phyloP scores from a whole-genome alignment of 2,797 vertebrate genomes.

The Bovichtus diacanthus region DNA sequence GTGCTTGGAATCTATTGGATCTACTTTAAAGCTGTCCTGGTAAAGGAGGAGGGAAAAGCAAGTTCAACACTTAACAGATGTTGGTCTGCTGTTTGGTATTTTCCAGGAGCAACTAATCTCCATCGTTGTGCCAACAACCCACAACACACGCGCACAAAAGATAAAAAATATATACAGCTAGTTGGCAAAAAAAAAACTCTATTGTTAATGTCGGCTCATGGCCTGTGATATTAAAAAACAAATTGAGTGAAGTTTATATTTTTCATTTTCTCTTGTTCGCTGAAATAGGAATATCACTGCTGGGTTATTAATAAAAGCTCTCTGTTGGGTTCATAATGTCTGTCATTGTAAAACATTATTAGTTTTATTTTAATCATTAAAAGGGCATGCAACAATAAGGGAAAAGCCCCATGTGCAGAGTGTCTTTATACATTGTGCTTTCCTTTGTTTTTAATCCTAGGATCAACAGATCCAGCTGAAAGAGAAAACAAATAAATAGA shows the following conservation, averaged over 20 bases:
- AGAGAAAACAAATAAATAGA: slow-evolving; percentile 2
- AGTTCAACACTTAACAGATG: slow-evolving; percentile 68
- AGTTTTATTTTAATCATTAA: slow-evolving; percentile 36
- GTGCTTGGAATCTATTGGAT: slow-evolving; percentile 40
- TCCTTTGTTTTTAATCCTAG: slow-evolving; percentile 26
- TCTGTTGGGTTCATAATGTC: slow-evolving; percentile 16
- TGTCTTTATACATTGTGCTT: slow-evolving; percentile 9
- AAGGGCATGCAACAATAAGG: slow-evolving; percentile 6
- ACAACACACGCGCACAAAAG: neutral
- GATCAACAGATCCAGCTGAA: slow-evolving; percentile 35
- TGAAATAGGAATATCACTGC: slow-evolving; percentile 25
- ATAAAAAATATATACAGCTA: slow-evolving; percentile 38
- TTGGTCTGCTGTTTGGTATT: slow-evolving; percentile 50
- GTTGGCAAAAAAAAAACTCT: slow-evolving; percentile 31
- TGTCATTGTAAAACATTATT: slow-evolving; percentile 28
- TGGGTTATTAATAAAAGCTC: slow-evolving; percentile 40
- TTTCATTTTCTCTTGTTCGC: slow-evolving; percentile 18
- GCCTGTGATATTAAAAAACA: slow-evolving; percentile 50
- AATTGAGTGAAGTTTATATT: slow-evolving; percentile 51
- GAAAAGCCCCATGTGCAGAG: neutral
- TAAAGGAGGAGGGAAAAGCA: slow-evolving; percentile 33
- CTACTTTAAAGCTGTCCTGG: slow-evolving; percentile 39
- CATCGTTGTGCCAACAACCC: slow-evolving; percentile 20
- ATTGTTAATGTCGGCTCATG: slow-evolving; percentile 19
- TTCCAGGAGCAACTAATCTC: slow-evolving; percentile 46